Conservation (phyloP, 2,797 vertebrate genomes). For the Mastacembelus armatus region DNA sequence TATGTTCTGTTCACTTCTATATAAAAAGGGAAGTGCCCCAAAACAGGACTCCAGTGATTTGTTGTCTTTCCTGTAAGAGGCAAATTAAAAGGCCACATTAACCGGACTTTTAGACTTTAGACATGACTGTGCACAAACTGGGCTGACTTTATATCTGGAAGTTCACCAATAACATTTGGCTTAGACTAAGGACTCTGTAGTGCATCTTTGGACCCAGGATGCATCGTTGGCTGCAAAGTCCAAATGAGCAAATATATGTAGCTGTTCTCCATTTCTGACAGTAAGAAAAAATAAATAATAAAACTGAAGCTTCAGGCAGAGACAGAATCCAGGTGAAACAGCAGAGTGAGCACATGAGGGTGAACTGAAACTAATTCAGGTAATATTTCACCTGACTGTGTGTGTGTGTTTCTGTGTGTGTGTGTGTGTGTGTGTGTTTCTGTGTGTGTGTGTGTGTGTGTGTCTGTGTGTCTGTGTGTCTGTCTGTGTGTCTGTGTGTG, state of each 20-base stretch:
- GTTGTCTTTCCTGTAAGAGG: too few species aligned
- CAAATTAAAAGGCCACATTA: too few species aligned
- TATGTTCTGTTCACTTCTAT: too few species aligned
- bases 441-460: conserved; percentile 6
- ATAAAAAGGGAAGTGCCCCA: too few species aligned
- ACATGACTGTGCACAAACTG: too few species aligned
- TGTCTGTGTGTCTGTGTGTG: conserved; percentile 17
- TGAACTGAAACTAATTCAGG: conserved; percentile 23
- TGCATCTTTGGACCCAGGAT: neutral
- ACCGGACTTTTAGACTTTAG: too few species aligned
- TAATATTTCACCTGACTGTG: neutral
- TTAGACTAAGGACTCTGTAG: neutral
- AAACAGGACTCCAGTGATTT: too few species aligned
- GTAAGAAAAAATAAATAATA: neutral
- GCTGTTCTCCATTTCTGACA: conserved; percentile 1
- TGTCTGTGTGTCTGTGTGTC: conserved; percentile 17
- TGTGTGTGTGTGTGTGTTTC: conserved; percentile 12
- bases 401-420: conserved; percentile 13
- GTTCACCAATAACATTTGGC: too few species aligned
- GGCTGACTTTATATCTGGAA: too few species aligned
- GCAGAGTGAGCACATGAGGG: conserved; percentile 4
- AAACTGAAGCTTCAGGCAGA: conserved; percentile 3
- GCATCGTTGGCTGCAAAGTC: neutral
- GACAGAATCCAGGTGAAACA: conserved; percentile 24
- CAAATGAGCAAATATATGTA: neutral